A percentile compares a stretch with the other conserved stretches of the same genome.
These are phyloP conservation scores for Zenarchopterus dispar DNA, from an alignment of 2,797 vertebrate species.

Conservation along the genomic window DNA sequence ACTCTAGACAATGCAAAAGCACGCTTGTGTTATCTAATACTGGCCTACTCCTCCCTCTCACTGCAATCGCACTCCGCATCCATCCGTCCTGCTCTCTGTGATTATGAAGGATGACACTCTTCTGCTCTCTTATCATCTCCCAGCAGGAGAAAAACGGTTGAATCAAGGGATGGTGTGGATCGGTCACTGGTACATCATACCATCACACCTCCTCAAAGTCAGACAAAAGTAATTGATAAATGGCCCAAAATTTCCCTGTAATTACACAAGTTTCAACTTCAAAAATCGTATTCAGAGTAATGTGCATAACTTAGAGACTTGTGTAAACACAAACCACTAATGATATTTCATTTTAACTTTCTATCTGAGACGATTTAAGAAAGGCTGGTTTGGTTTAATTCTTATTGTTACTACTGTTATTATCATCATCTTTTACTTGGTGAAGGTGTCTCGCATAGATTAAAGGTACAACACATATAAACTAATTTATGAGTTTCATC, in stretches of 20 bases:
- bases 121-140: slow-evolving; percentile 61
- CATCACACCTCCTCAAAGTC: slow-evolving; percentile 1
- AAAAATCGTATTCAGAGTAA: no score
- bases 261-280: no score
- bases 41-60: slow-evolving; percentile 38
- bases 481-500: no score
- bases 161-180: slow-evolving; percentile 13
- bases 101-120: slow-evolving; percentile 60
- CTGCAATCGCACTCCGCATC: slow-evolving; percentile 26
- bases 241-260: not conserved
- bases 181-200: slow-evolving; percentile 1
- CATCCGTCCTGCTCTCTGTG: slow-evolving; percentile 36
- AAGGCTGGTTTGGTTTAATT: no score
- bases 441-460: no score
- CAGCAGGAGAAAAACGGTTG: slow-evolving; percentile 72
- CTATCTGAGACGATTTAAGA: no score
- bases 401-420: no score
- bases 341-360: no score
- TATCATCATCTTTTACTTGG: no score
- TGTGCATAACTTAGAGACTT: no score
- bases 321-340: no score
- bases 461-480: no score
- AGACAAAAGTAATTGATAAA: not conserved
- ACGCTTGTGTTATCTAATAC: slow-evolving; percentile 48
- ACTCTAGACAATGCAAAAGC: not conserved